phyloP scores from a whole-genome alignment of 2,888 invertebrate species.

The Brachyptera risi region DNA sequence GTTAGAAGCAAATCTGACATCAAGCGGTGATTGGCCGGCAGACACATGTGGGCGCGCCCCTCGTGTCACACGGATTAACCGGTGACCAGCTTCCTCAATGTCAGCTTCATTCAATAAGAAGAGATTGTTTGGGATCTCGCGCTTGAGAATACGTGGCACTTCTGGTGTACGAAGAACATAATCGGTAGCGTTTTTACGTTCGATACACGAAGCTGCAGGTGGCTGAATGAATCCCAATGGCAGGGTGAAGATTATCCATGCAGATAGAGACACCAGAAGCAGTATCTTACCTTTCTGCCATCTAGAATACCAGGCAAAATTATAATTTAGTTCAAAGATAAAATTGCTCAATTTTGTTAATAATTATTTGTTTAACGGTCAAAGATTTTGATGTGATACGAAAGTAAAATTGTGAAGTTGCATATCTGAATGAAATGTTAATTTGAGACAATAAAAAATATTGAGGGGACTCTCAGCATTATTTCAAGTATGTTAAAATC shows the following conservation, averaged over 20 bases:
- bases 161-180: constrained; percentile 57
- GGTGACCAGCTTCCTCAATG: constrained; percentile 31
- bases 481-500: too few relatives aligned
- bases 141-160: constrained; percentile 46
- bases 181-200: constrained; percentile 57
- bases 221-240: constrained; percentile 95
- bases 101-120: constrained; percentile 33
- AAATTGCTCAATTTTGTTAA: too few relatives aligned
- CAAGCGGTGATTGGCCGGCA: constrained; percentile 66
- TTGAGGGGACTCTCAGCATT: too few relatives aligned
- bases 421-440: too few relatives aligned
- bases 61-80: constrained; percentile 42
- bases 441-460: too few relatives aligned
- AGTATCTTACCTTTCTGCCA: constrained; percentile 84
- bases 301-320: too few relatives aligned
- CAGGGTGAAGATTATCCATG: constrained; percentile 96
- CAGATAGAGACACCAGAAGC: constrained; percentile 82
- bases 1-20: constrained; percentile 70
- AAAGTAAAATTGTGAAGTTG: too few relatives aligned
- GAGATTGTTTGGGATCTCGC: constrained; percentile 37
- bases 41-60: constrained; percentile 44
- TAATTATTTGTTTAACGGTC: too few relatives aligned
- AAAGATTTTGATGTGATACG: too few relatives aligned
- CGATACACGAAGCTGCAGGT: constrained; percentile 83
- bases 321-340: too few relatives aligned